Evolutionary conservation across 2,888 invertebrate genomes (phyloP), one percentile per base, ranked within the genome.

Genomic region (Isotomurus palustris): DNA sequence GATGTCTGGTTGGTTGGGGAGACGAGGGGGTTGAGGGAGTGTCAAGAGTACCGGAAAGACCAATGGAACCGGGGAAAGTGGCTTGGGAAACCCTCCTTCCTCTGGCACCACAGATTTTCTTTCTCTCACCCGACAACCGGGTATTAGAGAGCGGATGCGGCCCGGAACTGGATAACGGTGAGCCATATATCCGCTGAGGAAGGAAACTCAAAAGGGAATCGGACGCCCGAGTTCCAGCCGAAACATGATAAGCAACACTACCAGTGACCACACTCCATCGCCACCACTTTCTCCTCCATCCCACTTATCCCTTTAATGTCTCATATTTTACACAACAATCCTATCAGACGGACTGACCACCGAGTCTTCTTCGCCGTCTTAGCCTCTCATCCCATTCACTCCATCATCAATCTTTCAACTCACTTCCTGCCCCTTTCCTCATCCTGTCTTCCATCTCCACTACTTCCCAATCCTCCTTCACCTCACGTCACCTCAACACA

Each of bases 1-100:
- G 54, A 54, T 36, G 62, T 56, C 53, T 47, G 58, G 60, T 52
- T 53, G 64, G 62, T 56, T 65, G 62, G 56, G 48, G 53, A 56
- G 62, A 59, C 53, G 62, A 65, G 60, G 64, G 66, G 65, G 67
- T 61, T 62, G 70, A 35, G 49, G 68, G 70, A 70, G 70, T 70
- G 70, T 68, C 70, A 69, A 68, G 68, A 70, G 68, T 59, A 65
- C 68, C 70, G 68, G 70, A 68, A 70, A 67, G 68, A 68, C 70
- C 68, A 70, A 68, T 68, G 69, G 66, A 68, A 66, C 67, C 69
- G 64, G 67, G 67, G 67, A 67, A 69, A 69, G 69, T 67, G 61
- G 57, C 61, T 66, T 60, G 68, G 64, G 66, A 67, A 69, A 69
- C 69, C 70, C 70, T 68, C 70, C 67, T 68, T 70, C 66, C 70